Percentiles rank a stretch among this genome's conserved stretches.
Evolutionary conservation across 1,140 invertebrate genomes (phyloP).

Genomic region (Cepaea nemoralis): DNA sequence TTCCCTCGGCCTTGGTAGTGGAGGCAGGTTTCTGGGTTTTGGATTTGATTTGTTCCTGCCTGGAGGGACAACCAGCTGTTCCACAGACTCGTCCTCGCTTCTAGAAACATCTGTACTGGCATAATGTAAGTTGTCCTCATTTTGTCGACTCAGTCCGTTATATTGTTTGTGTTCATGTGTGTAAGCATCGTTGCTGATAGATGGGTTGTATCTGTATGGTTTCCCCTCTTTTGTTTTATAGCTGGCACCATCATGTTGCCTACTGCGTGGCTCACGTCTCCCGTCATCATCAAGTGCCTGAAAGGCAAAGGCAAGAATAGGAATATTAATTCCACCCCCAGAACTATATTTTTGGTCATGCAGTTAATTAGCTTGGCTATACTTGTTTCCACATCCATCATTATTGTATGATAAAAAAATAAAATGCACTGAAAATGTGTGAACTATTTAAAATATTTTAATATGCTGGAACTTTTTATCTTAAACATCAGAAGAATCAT

Average conservation of each 20-base stretch:
- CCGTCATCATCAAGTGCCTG: neutral
- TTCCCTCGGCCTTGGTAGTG: neutral
- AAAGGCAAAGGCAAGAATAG: slow-evolving; percentile 6
- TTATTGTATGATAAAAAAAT: no score
- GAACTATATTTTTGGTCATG: neutral
- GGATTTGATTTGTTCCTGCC: neutral
- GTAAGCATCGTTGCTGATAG: neutral
- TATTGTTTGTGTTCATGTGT: neutral
- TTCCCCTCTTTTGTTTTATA: neutral
- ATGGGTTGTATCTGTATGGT: neutral
- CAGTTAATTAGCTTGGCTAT: neutral
- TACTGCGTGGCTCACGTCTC: neutral
- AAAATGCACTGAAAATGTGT: neutral
- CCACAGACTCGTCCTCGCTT: neutral
- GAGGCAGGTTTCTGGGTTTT: neutral
- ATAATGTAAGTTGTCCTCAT: neutral
- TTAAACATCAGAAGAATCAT: no score
- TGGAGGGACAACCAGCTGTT: neutral
- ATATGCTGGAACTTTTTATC: no score
- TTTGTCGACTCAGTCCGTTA: neutral
- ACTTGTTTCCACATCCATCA: no score
- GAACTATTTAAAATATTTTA: neutral
- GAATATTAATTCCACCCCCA: neutral
- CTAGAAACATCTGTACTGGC: neutral
- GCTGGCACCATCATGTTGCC: neutral